phyloP scores from a whole-genome alignment of 1,140 invertebrate genomes.

The Aculops lycopersici region DNA sequence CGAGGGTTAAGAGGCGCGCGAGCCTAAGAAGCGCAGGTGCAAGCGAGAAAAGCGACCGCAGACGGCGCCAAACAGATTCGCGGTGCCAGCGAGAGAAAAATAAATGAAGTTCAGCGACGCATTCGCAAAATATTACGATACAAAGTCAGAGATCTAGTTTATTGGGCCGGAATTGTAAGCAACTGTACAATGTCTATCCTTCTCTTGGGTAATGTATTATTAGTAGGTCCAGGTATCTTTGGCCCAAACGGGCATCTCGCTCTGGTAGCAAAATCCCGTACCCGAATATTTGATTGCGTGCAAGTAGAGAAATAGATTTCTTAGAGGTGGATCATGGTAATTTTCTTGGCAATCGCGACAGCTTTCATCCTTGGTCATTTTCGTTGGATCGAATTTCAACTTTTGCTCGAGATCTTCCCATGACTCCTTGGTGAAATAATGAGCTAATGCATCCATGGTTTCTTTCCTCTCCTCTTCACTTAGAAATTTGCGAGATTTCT shows the following conservation, averaged over 20 bases:
- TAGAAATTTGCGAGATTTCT: too few species aligned
- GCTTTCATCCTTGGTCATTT: slow-evolving; percentile 42
- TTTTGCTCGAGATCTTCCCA: slow-evolving; percentile 5
- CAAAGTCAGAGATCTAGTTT: too few species aligned
- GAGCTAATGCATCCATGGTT: slow-evolving; percentile 7
- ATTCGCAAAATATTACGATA: too few species aligned
- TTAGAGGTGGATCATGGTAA: slow-evolving; percentile 55
- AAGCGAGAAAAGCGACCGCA: too few species aligned
- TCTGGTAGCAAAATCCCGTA: slow-evolving; percentile 57
- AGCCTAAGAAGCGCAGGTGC: too few species aligned
- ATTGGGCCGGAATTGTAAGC: too few species aligned
- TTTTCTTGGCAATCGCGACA: slow-evolving; percentile 70
- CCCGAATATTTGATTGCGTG: slow-evolving; percentile 75
- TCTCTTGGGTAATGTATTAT: background rate
- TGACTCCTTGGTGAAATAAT: slow-evolving; percentile 5
- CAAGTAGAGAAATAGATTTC: slow-evolving; percentile 70
- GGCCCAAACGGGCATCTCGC: slow-evolving; percentile 55
- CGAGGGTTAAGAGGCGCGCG: too few species aligned
- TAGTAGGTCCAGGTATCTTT: slow-evolving; percentile 29
- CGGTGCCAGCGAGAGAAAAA: too few species aligned
- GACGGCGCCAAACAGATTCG: too few species aligned
- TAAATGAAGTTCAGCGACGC: too few species aligned
- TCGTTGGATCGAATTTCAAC: slow-evolving; percentile 27
- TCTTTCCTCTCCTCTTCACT: background rate
- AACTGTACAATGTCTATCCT: too few species aligned